These are phyloP conservation scores for Hiodon alosoides DNA, from an alignment of 2,113 vertebrate genomes.

Conservation along the genomic window DNA sequence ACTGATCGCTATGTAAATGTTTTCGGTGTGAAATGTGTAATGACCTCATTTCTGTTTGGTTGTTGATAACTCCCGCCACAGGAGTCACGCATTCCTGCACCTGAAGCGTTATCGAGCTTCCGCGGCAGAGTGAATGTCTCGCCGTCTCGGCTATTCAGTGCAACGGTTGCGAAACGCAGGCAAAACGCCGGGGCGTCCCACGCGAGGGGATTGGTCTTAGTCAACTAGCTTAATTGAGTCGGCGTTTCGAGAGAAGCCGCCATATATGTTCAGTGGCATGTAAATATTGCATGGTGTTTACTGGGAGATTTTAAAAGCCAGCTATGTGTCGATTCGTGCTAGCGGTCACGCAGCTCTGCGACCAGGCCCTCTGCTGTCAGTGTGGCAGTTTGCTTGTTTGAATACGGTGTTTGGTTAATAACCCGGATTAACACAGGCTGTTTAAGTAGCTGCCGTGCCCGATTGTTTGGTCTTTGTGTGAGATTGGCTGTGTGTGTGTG, in stretches of 20 bases:
- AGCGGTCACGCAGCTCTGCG: background rate
- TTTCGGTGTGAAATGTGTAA: slow-evolving; percentile 38
- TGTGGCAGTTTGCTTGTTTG: slow-evolving; percentile 32
- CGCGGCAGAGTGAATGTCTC: slow-evolving; percentile 36
- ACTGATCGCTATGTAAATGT: slow-evolving; percentile 42
- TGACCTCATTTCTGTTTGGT: slow-evolving; percentile 47
- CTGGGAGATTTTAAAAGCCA: background rate
- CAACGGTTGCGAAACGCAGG: background rate
- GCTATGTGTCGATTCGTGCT: background rate
- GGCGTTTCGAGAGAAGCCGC: slow-evolving; percentile 17
- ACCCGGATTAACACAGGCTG: slow-evolving; percentile 38
- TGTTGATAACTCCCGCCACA: slow-evolving; percentile 33
- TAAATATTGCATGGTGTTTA: slow-evolving; percentile 11
- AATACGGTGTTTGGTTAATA: slow-evolving; percentile 44
- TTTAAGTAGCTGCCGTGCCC: slow-evolving; percentile 31
- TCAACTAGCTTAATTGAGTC: slow-evolving; percentile 50
- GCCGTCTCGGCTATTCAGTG: background rate
- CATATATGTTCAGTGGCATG: background rate
- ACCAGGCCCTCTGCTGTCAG: background rate
- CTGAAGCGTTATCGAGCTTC: slow-evolving; percentile 42
- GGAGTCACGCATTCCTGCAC: slow-evolving; percentile 40
- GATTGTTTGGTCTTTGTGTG: slow-evolving; percentile 12
- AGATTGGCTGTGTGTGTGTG: slow-evolving; percentile 5
- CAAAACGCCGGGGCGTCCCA: slow-evolving; percentile 25
- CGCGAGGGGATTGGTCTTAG: background rate